Conservation (phyloP, 2,797 vertebrate genomes). For the Trematomus bernacchii region DNA sequence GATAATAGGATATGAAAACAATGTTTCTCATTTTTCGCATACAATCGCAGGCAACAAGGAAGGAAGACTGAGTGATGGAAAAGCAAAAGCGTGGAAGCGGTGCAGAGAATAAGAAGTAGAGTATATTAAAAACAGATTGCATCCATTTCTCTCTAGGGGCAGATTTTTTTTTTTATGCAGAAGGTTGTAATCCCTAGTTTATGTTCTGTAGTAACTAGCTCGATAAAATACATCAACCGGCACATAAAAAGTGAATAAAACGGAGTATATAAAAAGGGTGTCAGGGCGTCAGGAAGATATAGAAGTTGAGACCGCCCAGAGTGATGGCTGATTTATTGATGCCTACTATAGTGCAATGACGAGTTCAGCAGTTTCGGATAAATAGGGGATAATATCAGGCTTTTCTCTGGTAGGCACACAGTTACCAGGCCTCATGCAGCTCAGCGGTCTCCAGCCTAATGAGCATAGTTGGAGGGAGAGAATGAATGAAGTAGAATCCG, state of each 20-base stretch:
- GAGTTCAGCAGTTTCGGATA: conserved; percentile 67
- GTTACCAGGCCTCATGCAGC: conserved; percentile 41
- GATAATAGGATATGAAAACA: conserved; percentile 76
- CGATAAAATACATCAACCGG: conserved; percentile 80
- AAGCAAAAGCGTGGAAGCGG: conserved; percentile 38
- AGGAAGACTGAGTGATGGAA: conserved; percentile 59
- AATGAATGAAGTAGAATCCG: conserved; percentile 20
- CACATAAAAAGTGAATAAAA: conserved; percentile 82
- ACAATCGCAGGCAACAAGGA: conserved; percentile 47
- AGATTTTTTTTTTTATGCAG: conserved; percentile 67
- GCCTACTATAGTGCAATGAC: conserved; percentile 36
- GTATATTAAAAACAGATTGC: conserved; percentile 80
- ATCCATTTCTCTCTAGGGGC: conserved; percentile 75
- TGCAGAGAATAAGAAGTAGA: conserved; percentile 68
- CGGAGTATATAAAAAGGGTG: conserved; percentile 73
- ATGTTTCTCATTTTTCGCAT: conserved; percentile 57
- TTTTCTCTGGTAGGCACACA: conserved; percentile 34
- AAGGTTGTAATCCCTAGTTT: conserved; percentile 80
- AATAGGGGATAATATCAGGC: conserved; percentile 60
- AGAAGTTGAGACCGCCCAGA: conserved; percentile 66
- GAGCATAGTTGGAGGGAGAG: conserved; percentile 55
- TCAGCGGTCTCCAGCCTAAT: conserved; percentile 54
- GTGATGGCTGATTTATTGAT: conserved; percentile 77
- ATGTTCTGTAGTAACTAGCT: conserved; percentile 81
- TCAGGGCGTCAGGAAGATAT: conserved; percentile 66